phyloP scores from a whole-genome alignment of 2,113 vertebrate species.

The Tupaia chinensis region DNA sequence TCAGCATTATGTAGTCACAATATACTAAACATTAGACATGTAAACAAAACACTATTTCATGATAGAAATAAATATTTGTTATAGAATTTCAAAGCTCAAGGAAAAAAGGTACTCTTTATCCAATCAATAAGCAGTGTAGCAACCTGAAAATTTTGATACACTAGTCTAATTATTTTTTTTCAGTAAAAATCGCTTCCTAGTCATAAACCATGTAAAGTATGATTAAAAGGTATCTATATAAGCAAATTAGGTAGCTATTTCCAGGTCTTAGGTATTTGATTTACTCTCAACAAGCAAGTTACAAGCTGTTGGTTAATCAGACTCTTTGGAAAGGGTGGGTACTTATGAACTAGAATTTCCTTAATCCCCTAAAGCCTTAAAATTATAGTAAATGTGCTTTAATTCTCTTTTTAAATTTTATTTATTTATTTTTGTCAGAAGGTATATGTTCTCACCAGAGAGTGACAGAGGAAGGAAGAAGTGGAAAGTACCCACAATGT shows the following conservation, averaged over 20 bases:
- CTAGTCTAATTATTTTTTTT: neutral
- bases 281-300: neutral
- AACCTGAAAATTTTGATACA: neutral
- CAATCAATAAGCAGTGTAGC: constrained; percentile 41
- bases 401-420: neutral
- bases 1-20: neutral
- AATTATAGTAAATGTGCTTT: neutral
- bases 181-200: neutral
- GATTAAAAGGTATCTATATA: neutral
- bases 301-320: neutral
- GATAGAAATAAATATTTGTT: constrained; percentile 28
- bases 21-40: constrained; percentile 35
- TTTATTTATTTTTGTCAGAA: too few relatives aligned
- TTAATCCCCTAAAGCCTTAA: neutral
- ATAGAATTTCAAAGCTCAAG: constrained; percentile 59
- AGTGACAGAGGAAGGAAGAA: too few relatives aligned
- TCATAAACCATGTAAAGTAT: neutral
- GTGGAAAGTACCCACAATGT: too few relatives aligned
- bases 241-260: neutral
- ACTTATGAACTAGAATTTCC: neutral
- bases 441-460: too few relatives aligned
- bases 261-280: neutral
- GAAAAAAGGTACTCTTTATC: neutral
- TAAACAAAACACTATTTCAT: constrained; percentile 54
- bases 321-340: neutral